These are phyloP conservation scores for Chrysopa pallens DNA, from an alignment of 1,140 invertebrate genomes.

Conservation along the genomic window DNA sequence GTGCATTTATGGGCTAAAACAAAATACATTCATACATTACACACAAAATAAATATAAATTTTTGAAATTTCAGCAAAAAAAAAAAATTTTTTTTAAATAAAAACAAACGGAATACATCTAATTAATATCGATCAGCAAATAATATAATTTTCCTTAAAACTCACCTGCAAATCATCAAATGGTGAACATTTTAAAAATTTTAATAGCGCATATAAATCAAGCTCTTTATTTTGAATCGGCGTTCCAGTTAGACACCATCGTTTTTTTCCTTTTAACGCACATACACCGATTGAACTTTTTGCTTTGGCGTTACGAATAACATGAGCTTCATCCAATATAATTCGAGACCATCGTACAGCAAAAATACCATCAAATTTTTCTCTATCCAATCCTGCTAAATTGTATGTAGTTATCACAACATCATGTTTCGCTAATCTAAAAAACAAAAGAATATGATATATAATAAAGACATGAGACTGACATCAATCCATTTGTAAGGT, in stretches of 20 bases:
- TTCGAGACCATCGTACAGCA: conserved; percentile 58
- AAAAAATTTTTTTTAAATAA: no score
- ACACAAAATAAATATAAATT: no score
- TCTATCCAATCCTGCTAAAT: conserved; percentile 38
- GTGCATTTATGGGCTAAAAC: no score
- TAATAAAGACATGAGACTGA: no score
- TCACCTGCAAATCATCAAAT: conserved; percentile 61
- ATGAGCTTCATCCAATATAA: conserved; percentile 90
- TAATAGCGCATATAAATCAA: conserved; percentile 74
- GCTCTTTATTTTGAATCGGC: conserved; percentile 84
- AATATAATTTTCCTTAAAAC: no score
- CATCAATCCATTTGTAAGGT: no score
- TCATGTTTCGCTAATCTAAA: conserved; percentile 36
- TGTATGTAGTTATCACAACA: conserved; percentile 64
- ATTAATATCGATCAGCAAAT: no score
- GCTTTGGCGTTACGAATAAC: conserved; percentile 75
- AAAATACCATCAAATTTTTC: conserved; percentile 25
- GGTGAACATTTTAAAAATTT: conserved; percentile 73
- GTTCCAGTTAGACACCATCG: conserved; percentile 88
- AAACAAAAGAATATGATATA: no score
- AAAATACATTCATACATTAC: no score
- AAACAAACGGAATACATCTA: no score
- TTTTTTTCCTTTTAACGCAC: conserved; percentile 33
- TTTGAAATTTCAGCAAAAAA: no score
- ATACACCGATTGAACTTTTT: conserved; percentile 49